Base-by-base conservation (phyloP, 1,140 invertebrate species). In the Brevipalpus yothersi region DNA sequence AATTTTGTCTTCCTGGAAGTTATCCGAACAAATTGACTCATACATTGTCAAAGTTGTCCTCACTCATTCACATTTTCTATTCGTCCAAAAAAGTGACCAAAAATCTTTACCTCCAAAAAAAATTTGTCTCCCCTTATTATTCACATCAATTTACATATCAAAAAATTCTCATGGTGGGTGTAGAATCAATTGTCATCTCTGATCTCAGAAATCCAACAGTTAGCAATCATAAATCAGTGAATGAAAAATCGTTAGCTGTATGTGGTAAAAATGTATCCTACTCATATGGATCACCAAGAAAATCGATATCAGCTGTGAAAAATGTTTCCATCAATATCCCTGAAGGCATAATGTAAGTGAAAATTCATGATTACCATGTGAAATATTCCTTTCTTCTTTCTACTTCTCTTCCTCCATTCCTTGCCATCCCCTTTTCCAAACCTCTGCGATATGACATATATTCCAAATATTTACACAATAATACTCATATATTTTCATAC, bases 121-220 rank as follows among this genome's bases (percentile, higher is more conserved):
- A 31, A 31, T 3, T 31, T 31, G n/a, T n/a, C n/a, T 31, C 31
- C 31, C 2, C 2, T 31, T 31, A 2, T 31, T 31, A 3, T 5
- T 31, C 31, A 5, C 5, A n/a, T n/a, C n/a, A 5, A 31, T 31
- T 31, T 5, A 31, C 31, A 3, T 5, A 5, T 31, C 31, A 31
- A 31, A 31, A 67, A 69, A 31, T 2, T 2, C 31, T 31, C 31
- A 31, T 31, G 31, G 31, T 31, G 31, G 31, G 31, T 71, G 75
- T 66, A 65, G 31, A 70, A 67, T 43, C 58, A 19, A 43, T 39
- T 31, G 31, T 31, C 31, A 31, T 31, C 31, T 3, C 31, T 31
- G 31, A 31, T 31, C 31, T 31, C 31, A 2, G 31, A 51, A 13
- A 51, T 10, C n/a, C 49, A 51, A 45, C n/a, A 15, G 43, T 45